Base-by-base conservation (phyloP, 2,888 invertebrate genomes). In the Gisinianus flammeolus region DNA sequence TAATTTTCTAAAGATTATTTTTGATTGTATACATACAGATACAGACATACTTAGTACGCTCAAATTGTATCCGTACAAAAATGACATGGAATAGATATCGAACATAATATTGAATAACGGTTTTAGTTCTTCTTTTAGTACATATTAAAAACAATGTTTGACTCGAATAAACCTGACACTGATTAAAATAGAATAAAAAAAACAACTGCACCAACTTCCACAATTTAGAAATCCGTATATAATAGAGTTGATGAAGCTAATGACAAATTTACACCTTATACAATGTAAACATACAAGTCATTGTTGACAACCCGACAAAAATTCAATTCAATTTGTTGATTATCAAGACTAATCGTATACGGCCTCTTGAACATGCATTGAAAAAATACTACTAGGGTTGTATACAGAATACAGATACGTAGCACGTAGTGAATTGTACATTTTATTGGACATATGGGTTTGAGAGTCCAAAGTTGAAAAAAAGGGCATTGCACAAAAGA, bases 401-500 rank as follows among this genome's bases (percentile, higher is more conserved):
- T 1, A 44, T 6, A 44, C 44, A 44, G 44, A 44, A 35, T 12
- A 35, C 35, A 35, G 5, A 35, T 44, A 19, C 19, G 8, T 19
- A 44, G 8, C 19, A 19, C 6, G 8, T 44, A 44, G 35, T 35
- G 35, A 5, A 35, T 35, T 44, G 44, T 44, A 35, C 16, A 12
- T 44, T 44, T 44, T 44, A 44, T 44, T 12, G 44, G 19, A 44
- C 44, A 44, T 44, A 44, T 44, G 44, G 16, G 44, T 16, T 16
- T 12, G 19, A 19, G 44, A 44, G 44, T 44, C 44, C 19, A 6
- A 44, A 2, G 44, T 44, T 19, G 44, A 44, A 44, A 44, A 35
- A 33, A 67, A 67, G 24, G n/a, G 44, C 10, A 31, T n/a, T 33
- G 44, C 28, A 70, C 69, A 69, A 77, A 70, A 76, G 70, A 64